Evolutionary conservation across 2,888 invertebrate genomes (phyloP), one percentile per base, ranked within the genome.

Genomic region (Trachelus troglodyta): DNA sequence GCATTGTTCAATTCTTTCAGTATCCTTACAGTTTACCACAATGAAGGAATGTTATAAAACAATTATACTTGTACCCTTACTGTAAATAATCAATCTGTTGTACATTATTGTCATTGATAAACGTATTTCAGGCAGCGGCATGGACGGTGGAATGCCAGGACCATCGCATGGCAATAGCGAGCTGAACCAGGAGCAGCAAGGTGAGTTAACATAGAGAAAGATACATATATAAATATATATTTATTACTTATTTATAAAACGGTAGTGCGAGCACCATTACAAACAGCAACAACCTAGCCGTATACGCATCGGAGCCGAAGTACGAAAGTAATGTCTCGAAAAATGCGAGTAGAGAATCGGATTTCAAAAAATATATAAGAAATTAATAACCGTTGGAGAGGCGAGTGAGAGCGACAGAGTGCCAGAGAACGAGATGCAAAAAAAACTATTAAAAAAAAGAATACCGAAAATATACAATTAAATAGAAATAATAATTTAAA

Each of bases 281-380:
- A 91, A 91, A 91, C 91, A 91, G 91, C 91, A 91, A 91, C 91
- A 91, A 91, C 91, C 91, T 91, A 91, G 91, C 90, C 91, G 89
- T 91, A 90, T 56, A 56, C 40, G 40, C 40, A 56, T 56, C 40
- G 40, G 40, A 56, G 40, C 40, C 40, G 40, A 56, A 56, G 23
- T 56, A 56, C 15, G 23, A 56, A 56, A 56, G 40, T 56, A 56
- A 56, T 56, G 23, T 56, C 23, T 56, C 40, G 40, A 56, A 89
- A 88, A 89, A 91, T 90, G 90, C 88, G 90, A 89, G 85, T 88
- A 86, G 85, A 81, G 86, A 90, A 89, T 89, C 86, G 88, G 89
- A 89, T 87, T 89, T 87, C 79, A 75, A 31, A 78, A 79, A 83
- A 80, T 76, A 77, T 80, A 74, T 77, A 81, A 81, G 69, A 74